phyloP scores from a whole-genome alignment of 2,888 invertebrate genomes.

The Vannuccia rotundouncinata region DNA sequence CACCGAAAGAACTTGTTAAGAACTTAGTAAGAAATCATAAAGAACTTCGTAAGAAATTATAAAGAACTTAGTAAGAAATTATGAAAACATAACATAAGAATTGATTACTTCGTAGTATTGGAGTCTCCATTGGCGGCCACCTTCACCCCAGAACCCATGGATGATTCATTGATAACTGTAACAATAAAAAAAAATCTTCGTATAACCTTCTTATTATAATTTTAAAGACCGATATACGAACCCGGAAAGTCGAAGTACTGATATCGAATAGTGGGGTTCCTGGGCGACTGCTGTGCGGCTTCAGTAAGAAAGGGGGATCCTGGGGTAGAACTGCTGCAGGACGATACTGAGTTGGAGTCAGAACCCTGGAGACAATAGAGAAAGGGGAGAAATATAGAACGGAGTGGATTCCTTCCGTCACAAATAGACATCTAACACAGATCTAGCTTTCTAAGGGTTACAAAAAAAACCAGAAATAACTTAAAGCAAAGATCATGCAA shows the following conservation, averaged over 20 bases:
- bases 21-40: no score
- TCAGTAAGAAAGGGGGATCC: slow-evolving; percentile 30
- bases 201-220: not conserved
- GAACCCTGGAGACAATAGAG: slow-evolving; percentile 22
- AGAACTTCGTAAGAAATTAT: no score
- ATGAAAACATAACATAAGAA: no score
- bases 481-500: no score
- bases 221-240: not conserved
- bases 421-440: not conserved
- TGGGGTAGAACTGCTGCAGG: slow-evolving; percentile 30
- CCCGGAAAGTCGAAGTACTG: slow-evolving; percentile 1
- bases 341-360: slow-evolving; percentile 32
- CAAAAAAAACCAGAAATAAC: no score
- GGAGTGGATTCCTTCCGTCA: not conserved
- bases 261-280: slow-evolving; percentile 2
- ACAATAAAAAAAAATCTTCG: not conserved
- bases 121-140: not conserved
- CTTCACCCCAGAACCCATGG: not conserved
- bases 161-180: slow-evolving; percentile 5
- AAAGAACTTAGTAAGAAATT: no score
- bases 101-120: not conserved
- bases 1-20: no score
- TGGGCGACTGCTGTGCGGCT: slow-evolving; percentile 15
- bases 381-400: not conserved
- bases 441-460: no score